Conservation (phyloP, 30 jellyfish, hydroid and myxozoan species). For the Euphysa ruthae region DNA sequence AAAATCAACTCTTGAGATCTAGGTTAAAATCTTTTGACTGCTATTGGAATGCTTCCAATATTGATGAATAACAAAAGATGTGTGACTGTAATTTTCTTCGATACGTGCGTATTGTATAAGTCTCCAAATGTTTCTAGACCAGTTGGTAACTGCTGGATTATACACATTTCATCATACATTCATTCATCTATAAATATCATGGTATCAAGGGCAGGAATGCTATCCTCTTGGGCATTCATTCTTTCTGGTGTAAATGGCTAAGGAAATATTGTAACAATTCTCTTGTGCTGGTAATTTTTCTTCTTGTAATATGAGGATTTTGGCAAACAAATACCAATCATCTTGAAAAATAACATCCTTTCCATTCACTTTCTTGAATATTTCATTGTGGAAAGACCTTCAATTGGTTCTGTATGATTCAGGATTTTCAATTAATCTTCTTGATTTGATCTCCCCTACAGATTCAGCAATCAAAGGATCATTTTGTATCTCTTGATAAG, state of each 20-base stretch:
- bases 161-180: conserved; percentile 32
- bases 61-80: conserved; percentile 20
- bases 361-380: conserved; percentile 18
- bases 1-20: too few relatives aligned
- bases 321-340: conserved; percentile 34
- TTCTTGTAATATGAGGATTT: too few relatives aligned
- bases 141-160: conserved; percentile 22
- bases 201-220: not conserved
- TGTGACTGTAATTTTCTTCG: not conserved
- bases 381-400: conserved; percentile 8
- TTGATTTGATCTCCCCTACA: conserved; percentile 5
- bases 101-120: conserved; percentile 14
- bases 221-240: conserved; percentile 14
- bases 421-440: not conserved
- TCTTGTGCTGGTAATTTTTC: too few relatives aligned
- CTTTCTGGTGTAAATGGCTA: conserved; percentile 48
- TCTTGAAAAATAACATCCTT: conserved; percentile 23
- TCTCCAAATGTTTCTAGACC: conserved; percentile 37
- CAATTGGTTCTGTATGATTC: conserved; percentile 5
- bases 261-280: too few relatives aligned
- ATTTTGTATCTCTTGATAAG: conserved; percentile 5
- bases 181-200: conserved; percentile 2
- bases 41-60: conserved; percentile 11
- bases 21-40: not conserved
- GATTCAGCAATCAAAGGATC: conserved; percentile 16